These are phyloP conservation scores for Anser brachyrhynchus DNA, from an alignment of 2,113 vertebrate genomes.

Conservation along the genomic window DNA sequence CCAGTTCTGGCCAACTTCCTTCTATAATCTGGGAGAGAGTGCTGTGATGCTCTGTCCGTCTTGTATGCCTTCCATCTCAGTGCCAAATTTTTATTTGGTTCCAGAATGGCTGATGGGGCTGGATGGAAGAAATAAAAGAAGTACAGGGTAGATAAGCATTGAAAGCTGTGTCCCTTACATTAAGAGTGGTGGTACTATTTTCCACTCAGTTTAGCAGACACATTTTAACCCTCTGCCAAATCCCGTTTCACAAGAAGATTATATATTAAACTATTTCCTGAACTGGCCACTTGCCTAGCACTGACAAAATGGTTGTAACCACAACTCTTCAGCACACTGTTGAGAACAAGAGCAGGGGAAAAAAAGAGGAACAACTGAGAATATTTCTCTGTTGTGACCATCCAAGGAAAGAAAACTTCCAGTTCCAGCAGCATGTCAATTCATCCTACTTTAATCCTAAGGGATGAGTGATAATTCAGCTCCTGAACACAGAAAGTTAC, in stretches of 20 bases:
- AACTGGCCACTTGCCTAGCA: not conserved
- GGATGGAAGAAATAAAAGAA: not conserved
- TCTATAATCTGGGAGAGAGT: not conserved
- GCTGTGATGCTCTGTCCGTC: not conserved
- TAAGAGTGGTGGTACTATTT: not conserved
- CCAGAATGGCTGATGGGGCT: not conserved
- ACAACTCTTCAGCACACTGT: not conserved
- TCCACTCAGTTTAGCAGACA: not conserved
- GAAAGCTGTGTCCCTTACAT: fast-evolving
- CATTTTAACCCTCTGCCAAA: not conserved
- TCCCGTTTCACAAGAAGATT: not conserved
- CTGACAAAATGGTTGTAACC: not conserved
- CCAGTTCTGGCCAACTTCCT: not conserved
- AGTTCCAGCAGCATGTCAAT: not conserved
- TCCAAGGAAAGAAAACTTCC: not conserved
- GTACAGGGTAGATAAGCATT: not conserved
- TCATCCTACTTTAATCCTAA: not conserved
- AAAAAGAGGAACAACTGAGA: not conserved
- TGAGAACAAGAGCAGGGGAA: not conserved
- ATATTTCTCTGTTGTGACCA: not conserved
- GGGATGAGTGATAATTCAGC: not conserved
- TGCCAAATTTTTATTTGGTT: not conserved
- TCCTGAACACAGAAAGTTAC: not conserved
- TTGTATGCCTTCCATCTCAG: not conserved
- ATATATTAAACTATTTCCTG: not conserved